These are phyloP conservation scores for Pterocles gutturalis DNA, from an alignment of 2,113 vertebrate species.

Conservation along the genomic window DNA sequence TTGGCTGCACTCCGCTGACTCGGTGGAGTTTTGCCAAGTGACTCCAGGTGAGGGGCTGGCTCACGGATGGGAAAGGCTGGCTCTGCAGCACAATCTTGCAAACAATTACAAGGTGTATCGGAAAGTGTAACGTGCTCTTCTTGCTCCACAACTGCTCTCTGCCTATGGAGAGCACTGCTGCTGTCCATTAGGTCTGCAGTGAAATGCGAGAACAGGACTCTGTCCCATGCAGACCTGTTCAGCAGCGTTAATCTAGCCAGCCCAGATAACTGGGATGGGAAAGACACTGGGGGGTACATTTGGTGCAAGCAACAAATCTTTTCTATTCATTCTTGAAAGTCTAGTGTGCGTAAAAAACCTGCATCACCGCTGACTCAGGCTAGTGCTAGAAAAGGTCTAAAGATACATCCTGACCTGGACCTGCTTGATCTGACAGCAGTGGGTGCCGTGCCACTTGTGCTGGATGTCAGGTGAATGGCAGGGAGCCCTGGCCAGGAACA, in stretches of 20 bases:
- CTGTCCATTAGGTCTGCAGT: too few species aligned
- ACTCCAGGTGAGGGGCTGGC: accelerated
- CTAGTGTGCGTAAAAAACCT: neutral
- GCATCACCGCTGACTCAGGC: neutral
- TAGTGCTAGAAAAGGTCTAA: neutral
- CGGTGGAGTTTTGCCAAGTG: neutral
- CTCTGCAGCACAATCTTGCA: accelerated
- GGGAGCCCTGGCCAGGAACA: neutral
- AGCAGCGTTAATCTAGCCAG: neutral
- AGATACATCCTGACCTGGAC: accelerated
- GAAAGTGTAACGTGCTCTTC: accelerated
- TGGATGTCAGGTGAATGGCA: neutral
- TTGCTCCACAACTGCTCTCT: neutral
- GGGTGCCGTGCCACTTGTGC: accelerated
- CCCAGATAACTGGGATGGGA: neutral
- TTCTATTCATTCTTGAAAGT: neutral
- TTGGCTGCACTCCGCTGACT: neutral
- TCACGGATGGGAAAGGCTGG: neutral
- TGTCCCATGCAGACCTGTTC: accelerated
- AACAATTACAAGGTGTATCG: neutral
- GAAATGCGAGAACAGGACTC: neutral
- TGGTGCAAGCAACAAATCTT: neutral
- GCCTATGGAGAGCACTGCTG: accelerated
- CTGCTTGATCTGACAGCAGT: neutral
- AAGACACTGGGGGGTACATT: neutral